Evolutionary conservation across 1,140 invertebrate species (phyloP).

Genomic region (Yoshiicerus persimilis): DNA sequence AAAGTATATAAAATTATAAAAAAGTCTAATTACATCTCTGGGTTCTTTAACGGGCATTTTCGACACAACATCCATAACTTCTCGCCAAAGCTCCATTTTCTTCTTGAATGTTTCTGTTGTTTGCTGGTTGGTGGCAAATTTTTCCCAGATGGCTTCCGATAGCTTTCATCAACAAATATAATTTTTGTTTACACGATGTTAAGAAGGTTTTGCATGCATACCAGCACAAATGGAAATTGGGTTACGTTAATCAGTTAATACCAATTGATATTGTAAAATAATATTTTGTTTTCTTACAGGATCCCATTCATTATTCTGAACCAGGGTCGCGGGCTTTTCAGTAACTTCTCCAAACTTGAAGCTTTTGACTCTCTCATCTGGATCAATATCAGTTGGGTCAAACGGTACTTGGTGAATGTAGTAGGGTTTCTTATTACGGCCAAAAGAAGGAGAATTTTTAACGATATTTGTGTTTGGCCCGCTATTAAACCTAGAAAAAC

Average conservation of each 20-base stretch:
- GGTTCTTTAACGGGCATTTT: slow-evolving; percentile 61
- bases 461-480: not conserved
- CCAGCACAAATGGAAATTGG: not conserved
- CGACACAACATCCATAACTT: slow-evolving; percentile 58
- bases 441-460: not conserved
- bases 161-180: slow-evolving; percentile 54
- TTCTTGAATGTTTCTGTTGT: slow-evolving; percentile 73
- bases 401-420: not conserved
- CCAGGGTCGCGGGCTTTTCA: not conserved
- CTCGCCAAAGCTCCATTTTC: slow-evolving; percentile 80
- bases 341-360: slow-evolving; percentile 28
- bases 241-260: no score
- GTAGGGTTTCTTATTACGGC: not conserved
- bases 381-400: slow-evolving; percentile 11
- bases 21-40: slow-evolving; percentile 61
- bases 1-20: not conserved
- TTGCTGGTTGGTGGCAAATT: slow-evolving; percentile 75
- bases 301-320: not conserved
- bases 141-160: slow-evolving; percentile 74
- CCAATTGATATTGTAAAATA: not conserved
- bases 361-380: slow-evolving; percentile 4
- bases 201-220: not conserved
- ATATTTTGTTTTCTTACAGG: not conserved
- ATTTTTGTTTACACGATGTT: not conserved
- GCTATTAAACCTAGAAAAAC: not conserved